phyloP scores from a whole-genome alignment of 37 sponge, comb jelly and placozoan genomes.

The Theonella swinhoei region DNA sequence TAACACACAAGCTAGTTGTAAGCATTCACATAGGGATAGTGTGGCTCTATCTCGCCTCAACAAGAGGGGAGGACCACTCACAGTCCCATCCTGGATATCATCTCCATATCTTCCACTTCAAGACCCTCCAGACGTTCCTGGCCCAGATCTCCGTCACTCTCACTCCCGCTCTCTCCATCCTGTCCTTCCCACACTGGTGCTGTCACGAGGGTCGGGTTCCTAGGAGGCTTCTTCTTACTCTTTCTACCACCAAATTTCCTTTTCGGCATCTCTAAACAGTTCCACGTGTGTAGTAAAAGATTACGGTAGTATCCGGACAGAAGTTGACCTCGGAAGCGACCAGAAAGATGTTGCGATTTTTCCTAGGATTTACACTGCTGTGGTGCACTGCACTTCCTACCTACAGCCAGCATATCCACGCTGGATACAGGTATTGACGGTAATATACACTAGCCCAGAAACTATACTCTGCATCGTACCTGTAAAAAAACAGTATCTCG shows the following conservation, averaged over 20 bases:
- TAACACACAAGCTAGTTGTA: no score
- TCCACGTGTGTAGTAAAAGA: no score
- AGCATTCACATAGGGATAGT: no score
- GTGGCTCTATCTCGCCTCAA: no score
- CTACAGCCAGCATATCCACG: background rate
- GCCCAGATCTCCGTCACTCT: background rate
- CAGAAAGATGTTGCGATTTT: no score
- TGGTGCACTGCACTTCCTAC: background rate
- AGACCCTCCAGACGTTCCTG: background rate
- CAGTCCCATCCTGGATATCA: background rate
- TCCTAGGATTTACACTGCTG: background rate
- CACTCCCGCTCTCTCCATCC: background rate
- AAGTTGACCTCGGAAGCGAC: no score
- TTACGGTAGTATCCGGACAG: background rate
- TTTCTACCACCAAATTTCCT: background rate
- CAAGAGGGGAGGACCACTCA: no score
- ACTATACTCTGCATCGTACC: background rate
- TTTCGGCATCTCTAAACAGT: background rate
- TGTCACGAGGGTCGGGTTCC: background rate
- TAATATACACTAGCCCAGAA: no score
- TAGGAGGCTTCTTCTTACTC: background rate
- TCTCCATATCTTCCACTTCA: background rate
- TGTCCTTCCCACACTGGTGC: background rate
- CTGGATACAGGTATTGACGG: constrained; percentile 4
- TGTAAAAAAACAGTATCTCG: background rate